Evolutionary conservation across 2,113 vertebrate genomes (phyloP), one percentile per base, ranked within the genome.

Genomic region (Aspidoscelis tigris): DNA sequence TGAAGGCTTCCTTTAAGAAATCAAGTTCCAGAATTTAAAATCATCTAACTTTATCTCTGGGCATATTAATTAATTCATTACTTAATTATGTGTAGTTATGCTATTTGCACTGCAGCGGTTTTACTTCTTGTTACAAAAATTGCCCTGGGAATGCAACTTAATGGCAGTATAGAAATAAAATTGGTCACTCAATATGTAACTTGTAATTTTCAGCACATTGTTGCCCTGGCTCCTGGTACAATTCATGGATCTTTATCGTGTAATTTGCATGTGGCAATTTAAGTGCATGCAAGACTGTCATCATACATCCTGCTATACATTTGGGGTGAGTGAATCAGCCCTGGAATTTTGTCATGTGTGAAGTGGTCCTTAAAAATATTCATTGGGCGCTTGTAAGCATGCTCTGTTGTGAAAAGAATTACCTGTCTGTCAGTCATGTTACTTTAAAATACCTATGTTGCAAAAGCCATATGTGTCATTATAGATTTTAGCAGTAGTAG

Each of bases 381-480:
- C 70, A 86, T 83, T 89, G 93, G 87, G 88, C 58, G 80, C 76
- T 70, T 89, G 81, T 93, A 89, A 85, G 83, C 21, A 5, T 80
- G 77, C 70, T 90, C 75, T 77, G 77, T 89, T 95, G 89, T 91
- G 94, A 95, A 94, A 93, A 95, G 94, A 95, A 96, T 95, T 94
- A 91, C 91, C 84, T 89, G 89, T 84, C 89, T 94, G 93, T 96
- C 96, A 94, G 89, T 94, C 93, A 94, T 91, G 93, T 93, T 92
- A 94, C 92, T 95, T 96, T 96, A 95, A 96, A 96, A 94, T 95
- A 96, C 94, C 94, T 95, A 91, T 92, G 93, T 95, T 95, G 89
- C 92, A 92, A 95, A 96, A 95, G 92, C 92, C 90, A 73, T 87
- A 7, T 82, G 88, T 95, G 95, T 95, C 96, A 95, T 96, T 94